phyloP scores from a whole-genome alignment of 2,797 vertebrate species.

The Sphenopsis melanotis region DNA sequence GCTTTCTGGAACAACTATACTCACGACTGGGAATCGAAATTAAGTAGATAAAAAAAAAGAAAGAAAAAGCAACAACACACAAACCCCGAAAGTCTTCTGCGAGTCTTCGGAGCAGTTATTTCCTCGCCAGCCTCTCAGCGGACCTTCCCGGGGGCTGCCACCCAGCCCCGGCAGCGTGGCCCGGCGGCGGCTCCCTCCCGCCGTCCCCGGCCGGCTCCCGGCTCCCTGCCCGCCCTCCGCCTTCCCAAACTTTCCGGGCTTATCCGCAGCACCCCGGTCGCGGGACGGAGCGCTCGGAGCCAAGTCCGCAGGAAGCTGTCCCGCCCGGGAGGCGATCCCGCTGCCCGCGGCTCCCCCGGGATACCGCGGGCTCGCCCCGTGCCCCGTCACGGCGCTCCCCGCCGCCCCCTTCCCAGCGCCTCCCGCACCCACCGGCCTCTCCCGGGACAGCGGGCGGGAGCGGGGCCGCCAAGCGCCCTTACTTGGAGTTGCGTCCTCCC shows the following conservation, averaged over 20 bases:
- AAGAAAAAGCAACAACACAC: not conserved
- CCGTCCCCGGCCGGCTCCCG: not conserved
- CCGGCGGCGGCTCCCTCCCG: not conserved
- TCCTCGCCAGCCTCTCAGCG: not conserved
- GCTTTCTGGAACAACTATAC: not conserved
- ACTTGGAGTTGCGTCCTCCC: not conserved
- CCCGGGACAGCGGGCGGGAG: not conserved
- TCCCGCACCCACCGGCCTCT: not conserved
- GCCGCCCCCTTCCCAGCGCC: not conserved
- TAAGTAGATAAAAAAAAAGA: not conserved
- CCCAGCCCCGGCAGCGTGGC: not conserved
- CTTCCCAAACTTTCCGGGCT: not conserved
- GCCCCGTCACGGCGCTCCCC: not conserved
- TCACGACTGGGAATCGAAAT: not conserved
- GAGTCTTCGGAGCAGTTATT: not conserved
- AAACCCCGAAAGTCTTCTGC: not conserved
- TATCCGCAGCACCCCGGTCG: not conserved
- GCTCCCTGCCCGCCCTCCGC: not conserved
- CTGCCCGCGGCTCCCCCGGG: not conserved
- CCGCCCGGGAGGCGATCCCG: not conserved
- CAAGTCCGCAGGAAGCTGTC: slow-evolving; percentile 2
- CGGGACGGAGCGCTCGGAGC: not conserved
- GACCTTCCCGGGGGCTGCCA: not conserved
- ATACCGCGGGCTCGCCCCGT: not conserved
- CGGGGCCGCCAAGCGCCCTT: not conserved